These are phyloP conservation scores for Anticlea derivata DNA, from an alignment of 2,888 invertebrate genomes.

Conservation along the genomic window DNA sequence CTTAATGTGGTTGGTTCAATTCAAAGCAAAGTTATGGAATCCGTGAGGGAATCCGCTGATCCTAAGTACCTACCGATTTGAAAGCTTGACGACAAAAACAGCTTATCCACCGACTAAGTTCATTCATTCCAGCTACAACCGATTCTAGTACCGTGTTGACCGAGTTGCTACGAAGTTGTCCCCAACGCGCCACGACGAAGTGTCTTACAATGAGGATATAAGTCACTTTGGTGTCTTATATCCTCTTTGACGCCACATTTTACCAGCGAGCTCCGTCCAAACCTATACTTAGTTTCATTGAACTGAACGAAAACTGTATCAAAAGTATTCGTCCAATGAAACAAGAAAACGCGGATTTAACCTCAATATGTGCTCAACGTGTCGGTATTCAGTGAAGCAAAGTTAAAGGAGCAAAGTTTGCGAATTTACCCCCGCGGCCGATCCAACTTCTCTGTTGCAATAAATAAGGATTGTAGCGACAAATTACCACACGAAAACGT, in stretches of 20 bases:
- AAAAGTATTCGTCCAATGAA: conserved; percentile 66
- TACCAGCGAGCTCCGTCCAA: conserved; percentile 8
- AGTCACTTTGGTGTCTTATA: too few relatives aligned
- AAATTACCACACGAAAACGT: conserved; percentile 80
- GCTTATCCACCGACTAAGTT: conserved; percentile 31
- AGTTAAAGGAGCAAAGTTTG: conserved; percentile 80
- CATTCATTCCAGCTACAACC: conserved; percentile 44
- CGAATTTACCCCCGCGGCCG: conserved; percentile 76
- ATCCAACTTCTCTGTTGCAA: conserved; percentile 79
- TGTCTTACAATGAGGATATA: too few relatives aligned
- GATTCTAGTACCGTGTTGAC: conserved; percentile 45
- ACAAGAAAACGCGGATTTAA: conserved; percentile 76
- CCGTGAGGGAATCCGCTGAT: too few relatives aligned
- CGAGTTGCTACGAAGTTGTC: conserved; percentile 29
- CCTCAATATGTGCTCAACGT: conserved; percentile 81
- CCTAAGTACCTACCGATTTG: not conserved
- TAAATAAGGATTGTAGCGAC: conserved; percentile 83
- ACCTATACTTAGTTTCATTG: conserved; percentile 21
- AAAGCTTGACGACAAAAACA: conserved; percentile 1
- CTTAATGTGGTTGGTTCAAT: too few relatives aligned
- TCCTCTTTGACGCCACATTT: too few relatives aligned
- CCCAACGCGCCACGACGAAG: conserved; percentile 1
- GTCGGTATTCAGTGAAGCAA: conserved; percentile 76
- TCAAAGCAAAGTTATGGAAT: too few relatives aligned
- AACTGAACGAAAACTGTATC: conserved; percentile 54